Evolutionary conservation across 1,140 invertebrate species (phyloP), one percentile per base, ranked within the genome.

Genomic region (Euschistus heros): DNA sequence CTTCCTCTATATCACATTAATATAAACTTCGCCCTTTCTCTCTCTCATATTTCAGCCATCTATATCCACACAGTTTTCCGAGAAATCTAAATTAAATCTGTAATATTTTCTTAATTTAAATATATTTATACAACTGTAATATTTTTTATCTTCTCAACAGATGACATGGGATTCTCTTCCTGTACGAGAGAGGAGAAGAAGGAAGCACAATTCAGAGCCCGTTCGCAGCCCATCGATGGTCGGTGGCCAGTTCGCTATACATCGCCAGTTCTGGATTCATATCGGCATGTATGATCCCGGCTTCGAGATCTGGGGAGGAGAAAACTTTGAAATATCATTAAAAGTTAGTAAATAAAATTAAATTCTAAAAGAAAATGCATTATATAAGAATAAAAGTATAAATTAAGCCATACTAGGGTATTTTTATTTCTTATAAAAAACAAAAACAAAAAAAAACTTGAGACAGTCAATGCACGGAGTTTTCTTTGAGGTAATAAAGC

Each of bases 251-350:
- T 89, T 91, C 73, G 80, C 85, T 65, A 89, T 91, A 71, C 80
- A 84, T 71, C 83, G 86, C 69, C 77, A 82, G 63, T 98, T 94
- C 78, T 98, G 98, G 76, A 89, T 96, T 74, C 82, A 84, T 65
- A 80, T 99, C 0, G 97, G 97, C 50, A 95, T 92, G 20, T 99
- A 99, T 74, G 97, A 99, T 78, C 91, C 89, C 46, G 97, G 95
- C 20, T 98, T 99, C 75, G 96, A 99, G 76, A 98, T 99, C 70
- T 99, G 96, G 96, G 97, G 97, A 65, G 96, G 88, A 14, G 96
- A 98, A 74, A 94, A 98, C 79, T 78, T 98, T 66, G 96, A 99
- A 78, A 77, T 99, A 7, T 98, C 94, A 0, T 98, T 98, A 75
- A 97, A 98, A 88, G 94, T 89, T 75, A 70, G 68, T 44, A 17